phyloP scores from a whole-genome alignment of 2,888 invertebrate species.

The Chorisops tibialis region DNA sequence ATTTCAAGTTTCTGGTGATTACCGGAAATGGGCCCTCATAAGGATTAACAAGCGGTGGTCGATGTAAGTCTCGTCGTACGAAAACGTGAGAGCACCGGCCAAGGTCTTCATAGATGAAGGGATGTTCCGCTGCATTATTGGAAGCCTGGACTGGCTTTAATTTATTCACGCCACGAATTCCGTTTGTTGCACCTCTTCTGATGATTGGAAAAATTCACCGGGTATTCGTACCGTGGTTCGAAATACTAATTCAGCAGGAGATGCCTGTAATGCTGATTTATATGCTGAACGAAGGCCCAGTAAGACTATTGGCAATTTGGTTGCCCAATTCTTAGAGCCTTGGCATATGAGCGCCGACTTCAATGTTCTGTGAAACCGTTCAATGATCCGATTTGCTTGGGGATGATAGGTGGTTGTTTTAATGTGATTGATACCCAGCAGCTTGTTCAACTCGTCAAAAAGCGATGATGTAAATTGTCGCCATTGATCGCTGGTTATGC shows the following conservation, averaged over 20 bases:
- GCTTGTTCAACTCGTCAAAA: slow-evolving; percentile 36
- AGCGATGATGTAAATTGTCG: slow-evolving; percentile 42
- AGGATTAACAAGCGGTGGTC: too few relatives aligned
- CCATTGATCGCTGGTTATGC: slow-evolving; percentile 45
- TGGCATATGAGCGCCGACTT: slow-evolving; percentile 43
- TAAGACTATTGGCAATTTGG: slow-evolving; percentile 40
- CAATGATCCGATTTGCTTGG: slow-evolving; percentile 46
- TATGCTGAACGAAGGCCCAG: slow-evolving; percentile 40
- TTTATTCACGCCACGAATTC: background rate
- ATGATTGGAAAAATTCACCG: slow-evolving; percentile 20
- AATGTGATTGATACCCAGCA: slow-evolving; percentile 37
- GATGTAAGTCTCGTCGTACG: too few relatives aligned
- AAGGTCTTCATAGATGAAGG: background rate
- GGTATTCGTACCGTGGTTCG: slow-evolving; percentile 39
- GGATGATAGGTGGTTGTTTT: slow-evolving; percentile 44
- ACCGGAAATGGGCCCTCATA: too few relatives aligned
- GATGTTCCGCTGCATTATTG: background rate
- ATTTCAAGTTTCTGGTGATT: too few relatives aligned
- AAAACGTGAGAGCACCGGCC: background rate
- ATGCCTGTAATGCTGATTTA: slow-evolving; percentile 38
- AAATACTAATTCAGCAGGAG: slow-evolving; percentile 41
- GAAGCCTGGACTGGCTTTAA: background rate
- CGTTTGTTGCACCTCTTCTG: too few relatives aligned
- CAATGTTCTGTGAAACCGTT: slow-evolving; percentile 46
- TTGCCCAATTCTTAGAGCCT: slow-evolving; percentile 36